phyloP scores from a whole-genome alignment of 2,888 invertebrate genomes.

The Nymphalis urticae region DNA sequence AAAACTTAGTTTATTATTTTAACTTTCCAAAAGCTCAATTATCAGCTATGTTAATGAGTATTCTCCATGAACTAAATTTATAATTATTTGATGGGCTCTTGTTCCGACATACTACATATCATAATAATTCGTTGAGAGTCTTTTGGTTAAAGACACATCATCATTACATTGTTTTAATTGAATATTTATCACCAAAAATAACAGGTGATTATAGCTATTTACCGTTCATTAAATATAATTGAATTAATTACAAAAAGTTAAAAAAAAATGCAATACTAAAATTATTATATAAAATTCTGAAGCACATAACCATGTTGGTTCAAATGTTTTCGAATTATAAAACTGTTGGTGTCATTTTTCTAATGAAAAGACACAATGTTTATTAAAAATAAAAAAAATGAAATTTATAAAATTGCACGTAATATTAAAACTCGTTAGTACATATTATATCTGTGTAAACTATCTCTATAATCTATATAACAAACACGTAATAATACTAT shows the following conservation, averaged over 20 bases:
- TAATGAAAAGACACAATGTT: not conserved
- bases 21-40: too few species aligned
- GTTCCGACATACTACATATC: constrained; percentile 3
- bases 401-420: constrained; percentile 32
- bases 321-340: not conserved
- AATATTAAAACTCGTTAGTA: constrained; percentile 16
- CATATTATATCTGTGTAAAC: constrained; percentile 29
- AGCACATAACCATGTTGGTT: not conserved
- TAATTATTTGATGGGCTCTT: not conserved
- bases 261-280: not conserved
- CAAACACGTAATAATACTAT: constrained; percentile 37
- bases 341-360: not conserved
- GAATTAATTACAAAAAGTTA: not conserved
- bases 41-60: not conserved
- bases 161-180: constrained; percentile 9
- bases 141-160: constrained; percentile 23
- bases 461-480: constrained; percentile 38
- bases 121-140: constrained; percentile 32
- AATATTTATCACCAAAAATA: not conserved
- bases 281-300: not conserved
- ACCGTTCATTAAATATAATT: not conserved
- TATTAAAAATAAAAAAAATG: constrained; percentile 8
- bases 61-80: not conserved
- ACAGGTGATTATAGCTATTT: not conserved
- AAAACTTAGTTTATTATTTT: not conserved